Percentiles rank a stretch among this genome's conserved stretches.
These are phyloP conservation scores for Polymixis flavicincta DNA, from an alignment of 2,888 invertebrate species.

Conservation along the genomic window DNA sequence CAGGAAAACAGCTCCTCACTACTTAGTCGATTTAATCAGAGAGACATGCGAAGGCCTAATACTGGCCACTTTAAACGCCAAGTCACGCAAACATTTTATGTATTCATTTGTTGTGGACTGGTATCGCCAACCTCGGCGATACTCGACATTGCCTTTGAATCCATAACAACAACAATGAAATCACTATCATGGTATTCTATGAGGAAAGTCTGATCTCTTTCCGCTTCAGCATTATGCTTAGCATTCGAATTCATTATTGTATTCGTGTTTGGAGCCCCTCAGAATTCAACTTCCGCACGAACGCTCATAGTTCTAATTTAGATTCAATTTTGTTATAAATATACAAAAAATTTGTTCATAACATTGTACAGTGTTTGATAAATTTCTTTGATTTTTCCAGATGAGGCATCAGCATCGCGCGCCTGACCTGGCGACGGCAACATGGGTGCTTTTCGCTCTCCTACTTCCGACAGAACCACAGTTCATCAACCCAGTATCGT, in stretches of 20 bases:
- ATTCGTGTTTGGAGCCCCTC: not conserved
- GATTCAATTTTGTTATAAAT: slow-evolving; percentile 2
- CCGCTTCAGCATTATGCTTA: slow-evolving; percentile 22
- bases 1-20: slow-evolving; percentile 52
- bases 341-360: not conserved
- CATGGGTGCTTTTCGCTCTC: slow-evolving; percentile 75
- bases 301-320: not conserved
- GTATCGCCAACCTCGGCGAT: slow-evolving; percentile 51
- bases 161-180: slow-evolving; percentile 40
- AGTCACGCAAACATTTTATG: slow-evolving; percentile 63
- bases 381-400: slow-evolving; percentile 74
- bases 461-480: slow-evolving; percentile 78
- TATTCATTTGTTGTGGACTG: slow-evolving; percentile 60
- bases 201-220: slow-evolving; percentile 36
- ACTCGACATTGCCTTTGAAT: slow-evolving; percentile 56
- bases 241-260: slow-evolving; percentile 3
- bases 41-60: slow-evolving; percentile 54
- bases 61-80: slow-evolving; percentile 59
- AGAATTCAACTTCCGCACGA: not conserved
- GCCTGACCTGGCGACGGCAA: slow-evolving; percentile 72
- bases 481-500: slow-evolving; percentile 82
- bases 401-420: slow-evolving; percentile 79
- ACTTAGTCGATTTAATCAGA: slow-evolving; percentile 45
- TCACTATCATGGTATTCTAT: slow-evolving; percentile 22
- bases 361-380: not conserved